Evolutionary conservation across 2,888 invertebrate genomes (phyloP).

Genomic region (Ichneumon xanthorius): DNA sequence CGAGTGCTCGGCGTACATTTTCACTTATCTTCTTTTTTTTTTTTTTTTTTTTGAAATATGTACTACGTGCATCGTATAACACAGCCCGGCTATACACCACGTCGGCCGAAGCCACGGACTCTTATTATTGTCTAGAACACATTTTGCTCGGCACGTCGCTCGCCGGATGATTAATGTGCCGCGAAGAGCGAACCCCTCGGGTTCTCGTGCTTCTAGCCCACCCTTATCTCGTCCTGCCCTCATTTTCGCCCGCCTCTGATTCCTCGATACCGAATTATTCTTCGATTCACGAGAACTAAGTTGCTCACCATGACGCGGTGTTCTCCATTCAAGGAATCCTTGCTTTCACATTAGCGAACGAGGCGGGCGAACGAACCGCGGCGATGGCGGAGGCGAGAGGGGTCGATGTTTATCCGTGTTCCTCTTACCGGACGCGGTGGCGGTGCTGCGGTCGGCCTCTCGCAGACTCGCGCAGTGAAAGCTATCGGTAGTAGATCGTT

Average conservation of each 20-base stretch:
- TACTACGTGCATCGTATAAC: slow-evolving; percentile 54
- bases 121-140: slow-evolving; percentile 61
- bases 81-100: slow-evolving; percentile 27
- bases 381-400: slow-evolving; percentile 1
- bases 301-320: slow-evolving; percentile 1
- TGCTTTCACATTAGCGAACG: slow-evolving; percentile 35
- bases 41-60: slow-evolving; percentile 47
- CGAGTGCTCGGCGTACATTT: background rate
- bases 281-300: slow-evolving; percentile 42
- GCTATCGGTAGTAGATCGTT: slow-evolving; percentile 72
- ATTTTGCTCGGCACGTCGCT: slow-evolving; percentile 66
- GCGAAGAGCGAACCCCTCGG: slow-evolving; percentile 52
- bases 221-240: slow-evolving; percentile 19
- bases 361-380: slow-evolving; percentile 11
- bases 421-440: slow-evolving; percentile 13
- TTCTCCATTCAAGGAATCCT: slow-evolving; percentile 23
- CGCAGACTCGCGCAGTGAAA: slow-evolving; percentile 56
- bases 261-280: slow-evolving; percentile 73
- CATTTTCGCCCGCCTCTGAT: slow-evolving; percentile 10
- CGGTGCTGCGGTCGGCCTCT: slow-evolving; percentile 1
- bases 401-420: slow-evolving; percentile 14
- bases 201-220: slow-evolving; percentile 36
- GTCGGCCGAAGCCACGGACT: slow-evolving; percentile 39
- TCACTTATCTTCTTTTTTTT: slow-evolving; percentile 22
- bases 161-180: slow-evolving; percentile 74